A percentile compares a stretch with the other conserved stretches of the same genome.
Evolutionary conservation across 2,797 vertebrate genomes (phyloP).

Genomic region (Psittacula echo): DNA sequence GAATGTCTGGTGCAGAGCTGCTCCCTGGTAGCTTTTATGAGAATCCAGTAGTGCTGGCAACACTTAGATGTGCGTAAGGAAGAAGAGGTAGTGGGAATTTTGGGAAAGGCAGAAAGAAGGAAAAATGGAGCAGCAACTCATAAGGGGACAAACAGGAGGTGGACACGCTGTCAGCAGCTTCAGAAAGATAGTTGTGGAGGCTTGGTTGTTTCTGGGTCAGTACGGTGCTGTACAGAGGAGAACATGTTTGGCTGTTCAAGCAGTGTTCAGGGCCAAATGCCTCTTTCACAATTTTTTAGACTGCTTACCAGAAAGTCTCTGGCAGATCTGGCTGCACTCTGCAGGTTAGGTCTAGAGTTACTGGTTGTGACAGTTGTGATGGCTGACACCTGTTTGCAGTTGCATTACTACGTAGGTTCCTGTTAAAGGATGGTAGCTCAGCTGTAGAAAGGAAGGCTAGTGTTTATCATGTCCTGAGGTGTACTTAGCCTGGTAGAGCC

Average conservation of each 20-base stretch:
- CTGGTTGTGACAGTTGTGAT: neutral
- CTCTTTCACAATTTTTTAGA: neutral
- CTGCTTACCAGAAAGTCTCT: neutral
- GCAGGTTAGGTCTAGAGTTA: neutral
- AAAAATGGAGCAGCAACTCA: neutral
- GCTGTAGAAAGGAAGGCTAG: neutral
- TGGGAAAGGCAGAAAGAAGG: neutral
- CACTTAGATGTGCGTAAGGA: neutral
- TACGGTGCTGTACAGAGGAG: neutral
- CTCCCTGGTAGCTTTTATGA: neutral
- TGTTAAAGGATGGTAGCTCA: neutral
- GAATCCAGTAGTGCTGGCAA: neutral
- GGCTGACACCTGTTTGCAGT: neutral
- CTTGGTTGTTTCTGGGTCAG: neutral
- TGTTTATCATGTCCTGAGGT: neutral
- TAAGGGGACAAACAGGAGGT: neutral
- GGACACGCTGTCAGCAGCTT: neutral
- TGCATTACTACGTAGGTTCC: neutral
- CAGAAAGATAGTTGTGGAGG: neutral
- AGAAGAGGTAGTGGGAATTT: neutral
- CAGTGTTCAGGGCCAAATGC: neutral
- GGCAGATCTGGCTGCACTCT: neutral
- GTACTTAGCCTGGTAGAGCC: neutral
- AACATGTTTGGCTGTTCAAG: neutral
- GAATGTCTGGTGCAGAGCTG: neutral